A percentile compares a stretch with the other conserved stretches of the same genome.
Evolutionary conservation across 2,797 vertebrate species (phyloP).

Genomic region (Acanthornis magna): DNA sequence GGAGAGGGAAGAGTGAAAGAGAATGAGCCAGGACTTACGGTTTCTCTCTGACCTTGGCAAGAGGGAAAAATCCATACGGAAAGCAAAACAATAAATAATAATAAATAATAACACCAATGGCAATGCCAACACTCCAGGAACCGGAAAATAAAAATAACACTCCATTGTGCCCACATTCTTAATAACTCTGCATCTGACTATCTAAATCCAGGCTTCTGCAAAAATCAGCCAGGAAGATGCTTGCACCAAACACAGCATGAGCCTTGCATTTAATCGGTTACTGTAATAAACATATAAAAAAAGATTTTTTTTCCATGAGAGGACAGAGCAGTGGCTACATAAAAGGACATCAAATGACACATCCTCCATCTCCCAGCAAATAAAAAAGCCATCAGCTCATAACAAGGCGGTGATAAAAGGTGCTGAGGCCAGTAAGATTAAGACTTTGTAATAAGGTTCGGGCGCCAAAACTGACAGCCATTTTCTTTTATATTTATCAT

Average conservation of each 20-base stretch:
- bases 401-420: conserved; percentile 91
- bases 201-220: conserved; percentile 35
- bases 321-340: conserved; percentile 82
- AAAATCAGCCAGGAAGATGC: conserved; percentile 20
- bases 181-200: conserved; percentile 43
- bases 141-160: conserved; percentile 59
- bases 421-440: conserved; percentile 90
- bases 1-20: neutral
- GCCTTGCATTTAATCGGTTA: conserved; percentile 75
- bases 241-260: conserved; percentile 59
- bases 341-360: conserved; percentile 88
- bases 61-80: conserved; percentile 59
- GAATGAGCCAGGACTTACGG: conserved; percentile 31
- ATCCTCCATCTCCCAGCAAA: conserved; percentile 86
- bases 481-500: conserved; percentile 94
- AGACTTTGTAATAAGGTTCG: conserved; percentile 90
- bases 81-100: conserved; percentile 71
- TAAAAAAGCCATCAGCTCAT: conserved; percentile 90
- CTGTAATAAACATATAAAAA: conserved; percentile 83
- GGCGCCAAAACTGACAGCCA: conserved; percentile 88
- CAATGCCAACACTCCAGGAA: neutral
- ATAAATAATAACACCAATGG: conserved; percentile 66
- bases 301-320: conserved; percentile 70
- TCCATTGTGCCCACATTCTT: conserved; percentile 55
- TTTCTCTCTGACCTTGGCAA: conserved; percentile 73